Conservation (phyloP, 1,140 invertebrate genomes). For the Doryteuthis pealeii region DNA sequence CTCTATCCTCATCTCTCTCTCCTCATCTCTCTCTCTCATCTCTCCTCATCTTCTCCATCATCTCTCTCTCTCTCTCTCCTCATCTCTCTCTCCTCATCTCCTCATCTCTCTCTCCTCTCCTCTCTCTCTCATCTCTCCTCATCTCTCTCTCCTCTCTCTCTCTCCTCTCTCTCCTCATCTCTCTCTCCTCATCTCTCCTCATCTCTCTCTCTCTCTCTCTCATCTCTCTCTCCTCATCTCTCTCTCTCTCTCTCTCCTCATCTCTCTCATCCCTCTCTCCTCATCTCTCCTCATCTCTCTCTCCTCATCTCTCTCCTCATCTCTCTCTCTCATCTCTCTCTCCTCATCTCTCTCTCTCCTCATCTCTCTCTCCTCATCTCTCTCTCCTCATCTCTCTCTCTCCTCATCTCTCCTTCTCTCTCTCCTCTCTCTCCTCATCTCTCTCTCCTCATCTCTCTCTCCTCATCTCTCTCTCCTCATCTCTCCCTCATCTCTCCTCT, state of each 20-base stretch:
- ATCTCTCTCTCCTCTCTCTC: slow-evolving; percentile 16
- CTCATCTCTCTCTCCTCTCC: neutral
- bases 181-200: neutral
- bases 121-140: neutral
- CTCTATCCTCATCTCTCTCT: no score
- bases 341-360: no score
- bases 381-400: neutral
- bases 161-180: neutral
- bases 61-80: neutral
- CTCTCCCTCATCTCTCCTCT: no score
- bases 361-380: neutral
- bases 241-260: neutral
- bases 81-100: neutral
- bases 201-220: neutral
- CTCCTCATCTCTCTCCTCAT: no score
- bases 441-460: neutral
- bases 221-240: no score
- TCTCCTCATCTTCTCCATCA: no score
- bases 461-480: neutral
- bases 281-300: neutral
- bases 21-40: no score
- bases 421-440: neutral
- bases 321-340: no score
- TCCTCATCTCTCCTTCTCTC: neutral
- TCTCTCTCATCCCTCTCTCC: neutral